Evolutionary conservation across 2,888 invertebrate species (phyloP).

Genomic region (Resseliella maxima): DNA sequence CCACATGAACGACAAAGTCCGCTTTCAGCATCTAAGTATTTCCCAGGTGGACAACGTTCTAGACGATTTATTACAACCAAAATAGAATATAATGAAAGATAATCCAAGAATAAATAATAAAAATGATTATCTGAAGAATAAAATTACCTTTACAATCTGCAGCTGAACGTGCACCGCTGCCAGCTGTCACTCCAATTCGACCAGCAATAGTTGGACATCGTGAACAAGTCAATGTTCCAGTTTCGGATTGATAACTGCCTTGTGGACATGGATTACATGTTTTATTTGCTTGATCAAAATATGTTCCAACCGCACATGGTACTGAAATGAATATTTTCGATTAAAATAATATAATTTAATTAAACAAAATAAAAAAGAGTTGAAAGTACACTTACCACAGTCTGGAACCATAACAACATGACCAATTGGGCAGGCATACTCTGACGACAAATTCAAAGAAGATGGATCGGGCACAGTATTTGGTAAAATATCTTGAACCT

Average conservation of each 20-base stretch:
- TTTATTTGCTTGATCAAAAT: constrained; percentile 79
- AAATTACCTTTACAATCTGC: constrained; percentile 79
- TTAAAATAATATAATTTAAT: background rate
- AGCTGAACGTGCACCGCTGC: constrained; percentile 87
- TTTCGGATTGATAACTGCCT: constrained; percentile 94
- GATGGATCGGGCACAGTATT: constrained; percentile 95
- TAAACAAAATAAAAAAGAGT: no score
- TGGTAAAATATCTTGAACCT: constrained; percentile 90
- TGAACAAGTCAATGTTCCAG: constrained; percentile 88
- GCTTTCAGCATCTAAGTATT: constrained; percentile 89
- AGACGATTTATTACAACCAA: constrained; percentile 59
- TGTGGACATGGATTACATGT: constrained; percentile 85
- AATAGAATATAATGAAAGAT: background rate
- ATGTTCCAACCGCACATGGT: constrained; percentile 92
- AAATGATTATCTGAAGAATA: no score
- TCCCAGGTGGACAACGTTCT: constrained; percentile 93
- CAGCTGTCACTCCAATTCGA: constrained; percentile 88
- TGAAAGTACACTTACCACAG: constrained; percentile 88
- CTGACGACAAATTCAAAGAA: constrained; percentile 85
- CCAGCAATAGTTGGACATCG: constrained; percentile 91
- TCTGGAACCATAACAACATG: constrained; percentile 94
- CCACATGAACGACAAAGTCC: constrained; percentile 93
- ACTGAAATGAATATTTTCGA: constrained; percentile 65
- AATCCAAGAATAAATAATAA: background rate
- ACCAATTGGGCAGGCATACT: constrained; percentile 92